phyloP scores from a whole-genome alignment of 2,797 vertebrate genomes.

The Sebastes vulpes region DNA sequence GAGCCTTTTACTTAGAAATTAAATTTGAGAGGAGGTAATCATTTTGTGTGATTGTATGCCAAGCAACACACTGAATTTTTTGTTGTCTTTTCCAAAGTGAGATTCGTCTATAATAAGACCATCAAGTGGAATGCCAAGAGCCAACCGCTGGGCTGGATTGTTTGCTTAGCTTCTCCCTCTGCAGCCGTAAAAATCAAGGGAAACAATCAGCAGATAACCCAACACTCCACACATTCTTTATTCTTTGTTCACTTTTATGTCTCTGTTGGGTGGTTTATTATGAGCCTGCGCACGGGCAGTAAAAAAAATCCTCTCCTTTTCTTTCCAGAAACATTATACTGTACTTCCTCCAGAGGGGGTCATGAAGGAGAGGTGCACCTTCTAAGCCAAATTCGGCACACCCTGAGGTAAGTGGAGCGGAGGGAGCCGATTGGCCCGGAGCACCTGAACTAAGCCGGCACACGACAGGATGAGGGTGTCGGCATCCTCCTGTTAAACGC shows the following conservation, averaged over 20 bases:
- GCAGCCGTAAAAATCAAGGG: conserved; percentile 67
- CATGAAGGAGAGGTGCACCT: conserved; percentile 70
- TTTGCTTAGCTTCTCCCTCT: conserved; percentile 66
- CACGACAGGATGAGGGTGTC: conserved; percentile 96
- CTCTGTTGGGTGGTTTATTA: conserved; percentile 25
- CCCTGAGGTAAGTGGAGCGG: conserved; percentile 87
- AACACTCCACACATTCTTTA: conserved; percentile 56
- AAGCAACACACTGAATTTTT: conserved; percentile 47
- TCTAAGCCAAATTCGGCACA: conserved; percentile 88
- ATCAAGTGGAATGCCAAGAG: conserved; percentile 57
- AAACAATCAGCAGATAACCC: conserved; percentile 71
- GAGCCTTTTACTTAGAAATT: conserved; percentile 49
- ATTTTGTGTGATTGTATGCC: conserved; percentile 32
- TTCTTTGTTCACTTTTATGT: conserved; percentile 71
- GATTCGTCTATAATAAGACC: conserved; percentile 42
- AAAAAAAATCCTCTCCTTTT: conserved; percentile 57
- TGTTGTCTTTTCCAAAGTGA: conserved; percentile 44
- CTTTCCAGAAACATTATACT: conserved; percentile 71
- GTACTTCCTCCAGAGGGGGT: conserved; percentile 62
- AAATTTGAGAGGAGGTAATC: conserved; percentile 48
- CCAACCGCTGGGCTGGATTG: conserved; percentile 41
- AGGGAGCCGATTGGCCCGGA: conserved; percentile 72
- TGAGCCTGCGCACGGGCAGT: conserved; percentile 1
- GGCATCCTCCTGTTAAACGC: conserved; percentile 88
- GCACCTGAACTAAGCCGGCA: conserved; percentile 91